Evolutionary conservation across 1,140 invertebrate genomes (phyloP).

Genomic region (Aphaenogaster rudis): DNA sequence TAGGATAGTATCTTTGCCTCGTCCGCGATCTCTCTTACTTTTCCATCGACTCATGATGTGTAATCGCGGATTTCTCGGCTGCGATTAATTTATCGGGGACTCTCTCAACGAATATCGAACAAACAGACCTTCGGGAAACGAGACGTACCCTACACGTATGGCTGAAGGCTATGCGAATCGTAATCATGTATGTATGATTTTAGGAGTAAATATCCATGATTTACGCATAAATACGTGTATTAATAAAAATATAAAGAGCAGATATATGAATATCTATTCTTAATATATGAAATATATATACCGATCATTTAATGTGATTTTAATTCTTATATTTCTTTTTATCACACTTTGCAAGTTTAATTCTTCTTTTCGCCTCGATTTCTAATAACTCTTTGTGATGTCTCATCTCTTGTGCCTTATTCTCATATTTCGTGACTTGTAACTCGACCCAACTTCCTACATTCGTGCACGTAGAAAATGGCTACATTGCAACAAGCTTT

Average conservation of each 20-base stretch:
- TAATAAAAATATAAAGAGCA: neutral
- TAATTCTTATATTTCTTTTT: neutral
- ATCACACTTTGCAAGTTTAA: neutral
- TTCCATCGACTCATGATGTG: constrained; percentile 36
- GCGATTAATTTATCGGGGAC: constrained; percentile 42
- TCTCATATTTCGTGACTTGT: neutral
- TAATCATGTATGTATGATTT: neutral
- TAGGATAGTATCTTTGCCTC: constrained; percentile 15
- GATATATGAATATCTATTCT: neutral
- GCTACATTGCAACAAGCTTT: constrained; percentile 64
- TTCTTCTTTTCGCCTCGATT: neutral
- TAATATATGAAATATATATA: neutral
- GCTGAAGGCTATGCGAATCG: neutral
- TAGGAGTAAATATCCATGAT: neutral
- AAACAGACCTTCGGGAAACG: constrained; percentile 38
- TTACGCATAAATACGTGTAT: neutral
- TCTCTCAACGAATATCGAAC: neutral
- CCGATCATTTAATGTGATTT: neutral
- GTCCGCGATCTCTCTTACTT: constrained; percentile 35
- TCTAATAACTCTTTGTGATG: neutral
- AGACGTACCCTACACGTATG: neutral
- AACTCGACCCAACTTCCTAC: neutral
- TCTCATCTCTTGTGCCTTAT: neutral
- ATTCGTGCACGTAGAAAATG: constrained; percentile 41
- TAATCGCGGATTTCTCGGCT: constrained; percentile 30